Percentiles rank a stretch among this genome's conserved stretches.
Evolutionary conservation across 2,888 invertebrate genomes (phyloP).

Genomic region (Vanessa cardui): DNA sequence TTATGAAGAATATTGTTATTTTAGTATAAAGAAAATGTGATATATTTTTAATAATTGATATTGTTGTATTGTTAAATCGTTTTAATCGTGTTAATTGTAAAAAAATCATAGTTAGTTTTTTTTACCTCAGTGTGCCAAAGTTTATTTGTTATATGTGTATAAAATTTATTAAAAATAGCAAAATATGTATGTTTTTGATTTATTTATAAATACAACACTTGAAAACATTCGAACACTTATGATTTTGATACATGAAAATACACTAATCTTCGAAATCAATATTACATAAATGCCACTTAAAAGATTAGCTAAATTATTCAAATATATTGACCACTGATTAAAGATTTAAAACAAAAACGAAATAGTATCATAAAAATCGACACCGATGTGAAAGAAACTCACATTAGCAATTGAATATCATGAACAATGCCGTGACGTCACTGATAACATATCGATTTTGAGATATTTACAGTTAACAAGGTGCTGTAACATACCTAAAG

Average conservation of each 20-base stretch:
- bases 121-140: conserved; percentile 38
- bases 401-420: conserved; percentile 10
- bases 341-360: neutral
- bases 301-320: no score
- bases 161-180: conserved; percentile 48
- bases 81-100: conserved; percentile 40
- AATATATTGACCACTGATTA: neutral
- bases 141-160: conserved; percentile 38
- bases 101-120: conserved; percentile 42
- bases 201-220: conserved; percentile 24
- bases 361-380: neutral
- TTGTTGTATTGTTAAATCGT: conserved; percentile 40
- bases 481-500: neutral
- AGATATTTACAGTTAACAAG: conserved; percentile 7
- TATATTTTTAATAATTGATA: conserved; percentile 39
- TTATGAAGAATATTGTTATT: conserved; percentile 41
- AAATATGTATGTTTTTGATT: conserved; percentile 45
- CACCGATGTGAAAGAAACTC: neutral
- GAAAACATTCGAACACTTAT: neutral
- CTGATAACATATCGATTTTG: conserved; percentile 23
- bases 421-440: neutral
- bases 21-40: conserved; percentile 39
- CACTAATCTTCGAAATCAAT: no score
- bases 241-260: no score
- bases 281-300: no score